These are phyloP conservation scores for Allygus modestus DNA, from an alignment of 2,888 invertebrate genomes.

Conservation along the genomic window DNA sequence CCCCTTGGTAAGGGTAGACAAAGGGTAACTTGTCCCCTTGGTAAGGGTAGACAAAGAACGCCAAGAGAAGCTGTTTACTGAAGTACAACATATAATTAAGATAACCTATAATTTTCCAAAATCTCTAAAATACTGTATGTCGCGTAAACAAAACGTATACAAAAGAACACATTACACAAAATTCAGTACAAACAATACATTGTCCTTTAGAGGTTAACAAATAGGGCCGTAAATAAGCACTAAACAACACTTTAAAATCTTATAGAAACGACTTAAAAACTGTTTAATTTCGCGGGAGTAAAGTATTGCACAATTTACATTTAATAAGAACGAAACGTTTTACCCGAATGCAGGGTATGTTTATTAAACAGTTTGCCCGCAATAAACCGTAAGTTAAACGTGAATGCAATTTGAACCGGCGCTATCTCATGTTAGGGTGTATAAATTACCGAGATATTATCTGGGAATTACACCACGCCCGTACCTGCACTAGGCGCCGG, in stretches of 20 bases:
- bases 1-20: too few species aligned
- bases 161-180: too few species aligned
- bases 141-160: too few species aligned
- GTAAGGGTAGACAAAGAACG: too few species aligned
- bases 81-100: too few species aligned
- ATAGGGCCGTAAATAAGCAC: too few species aligned
- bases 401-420: slow-evolving; percentile 31
- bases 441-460: slow-evolving; percentile 37
- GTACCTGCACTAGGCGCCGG: not conserved
- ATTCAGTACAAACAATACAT: too few species aligned
- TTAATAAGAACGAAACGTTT: slow-evolving; percentile 26
- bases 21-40: too few species aligned
- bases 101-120: too few species aligned
- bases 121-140: too few species aligned
- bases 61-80: too few species aligned
- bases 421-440: slow-evolving; percentile 32
- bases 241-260: slow-evolving; percentile 26
- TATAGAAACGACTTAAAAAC: slow-evolving; percentile 10
- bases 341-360: slow-evolving; percentile 38
- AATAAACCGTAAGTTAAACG: slow-evolving; percentile 35
- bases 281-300: slow-evolving; percentile 10
- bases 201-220: too few species aligned
- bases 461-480: not conserved
- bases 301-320: slow-evolving; percentile 34
- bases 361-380: slow-evolving; percentile 26